Evolutionary conservation across 2,113 vertebrate genomes (phyloP).

Genomic region (Oenanthe melanoleuca): DNA sequence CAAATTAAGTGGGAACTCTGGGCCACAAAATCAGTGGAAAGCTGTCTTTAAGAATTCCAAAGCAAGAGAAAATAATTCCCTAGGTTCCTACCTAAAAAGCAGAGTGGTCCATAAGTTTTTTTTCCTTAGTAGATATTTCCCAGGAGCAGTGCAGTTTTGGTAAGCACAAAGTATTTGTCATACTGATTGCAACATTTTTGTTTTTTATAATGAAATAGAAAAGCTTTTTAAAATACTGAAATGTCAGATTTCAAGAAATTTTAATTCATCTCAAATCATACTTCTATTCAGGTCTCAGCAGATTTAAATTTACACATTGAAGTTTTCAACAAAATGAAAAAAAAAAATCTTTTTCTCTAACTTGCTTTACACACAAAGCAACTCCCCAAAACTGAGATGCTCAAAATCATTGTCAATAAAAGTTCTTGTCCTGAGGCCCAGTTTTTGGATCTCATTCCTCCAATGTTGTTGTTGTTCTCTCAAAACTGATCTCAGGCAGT

Average conservation of each 20-base stretch:
- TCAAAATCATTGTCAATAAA: background rate
- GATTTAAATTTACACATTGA: background rate
- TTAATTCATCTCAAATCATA: background rate
- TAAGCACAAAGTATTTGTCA: background rate
- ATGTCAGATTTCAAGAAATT: background rate
- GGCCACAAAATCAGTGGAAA: background rate
- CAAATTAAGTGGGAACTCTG: fast-evolving
- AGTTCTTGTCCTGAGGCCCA: background rate
- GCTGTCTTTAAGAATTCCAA: background rate
- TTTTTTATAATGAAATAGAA: background rate
- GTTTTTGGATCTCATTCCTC: background rate
- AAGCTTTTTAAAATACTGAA: background rate
- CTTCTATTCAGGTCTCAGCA: background rate
- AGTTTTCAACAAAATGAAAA: background rate
- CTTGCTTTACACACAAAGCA: background rate
- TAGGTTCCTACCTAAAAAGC: background rate
- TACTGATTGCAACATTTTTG: fast-evolving
- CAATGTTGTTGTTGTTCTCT: background rate
- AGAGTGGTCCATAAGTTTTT: background rate
- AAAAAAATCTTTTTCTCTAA: background rate
- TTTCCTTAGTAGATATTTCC: background rate
- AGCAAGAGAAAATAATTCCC: fast-evolving
- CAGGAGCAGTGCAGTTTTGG: background rate
- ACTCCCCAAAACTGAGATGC: background rate
- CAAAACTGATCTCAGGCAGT: background rate